Evolutionary conservation across 2,888 invertebrate species (phyloP).

Genomic region (Troilus luridus): DNA sequence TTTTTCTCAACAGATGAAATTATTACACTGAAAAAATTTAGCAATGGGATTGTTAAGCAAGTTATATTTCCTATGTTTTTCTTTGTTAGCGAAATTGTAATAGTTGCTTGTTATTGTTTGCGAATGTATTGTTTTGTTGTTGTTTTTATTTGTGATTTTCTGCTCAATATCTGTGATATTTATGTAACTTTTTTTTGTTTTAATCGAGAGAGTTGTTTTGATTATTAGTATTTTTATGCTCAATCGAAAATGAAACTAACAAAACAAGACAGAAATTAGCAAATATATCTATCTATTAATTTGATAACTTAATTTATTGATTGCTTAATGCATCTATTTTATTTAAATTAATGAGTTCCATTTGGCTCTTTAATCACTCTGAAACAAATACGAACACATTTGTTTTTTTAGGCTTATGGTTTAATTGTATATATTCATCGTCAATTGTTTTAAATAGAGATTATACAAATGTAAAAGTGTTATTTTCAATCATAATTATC

Average conservation of each 20-base stretch:
- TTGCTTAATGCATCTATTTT: background rate
- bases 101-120: conserved; percentile 1
- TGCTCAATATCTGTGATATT: conserved; percentile 55
- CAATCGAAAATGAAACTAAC: conserved; percentile 21
- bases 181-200: background rate
- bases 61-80: background rate
- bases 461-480: background rate
- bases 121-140: background rate
- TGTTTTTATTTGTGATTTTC: conserved; percentile 33
- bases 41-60: background rate
- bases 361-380: background rate
- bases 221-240: conserved; percentile 22
- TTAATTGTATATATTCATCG: background rate
- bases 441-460: background rate
- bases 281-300: background rate
- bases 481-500: background rate
- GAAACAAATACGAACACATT: background rate
- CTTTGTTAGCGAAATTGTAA: background rate
- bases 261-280: conserved; percentile 14
- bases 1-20: background rate
- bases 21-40: background rate
- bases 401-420: background rate
- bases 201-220: background rate
- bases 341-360: background rate
- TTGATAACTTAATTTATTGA: background rate